Evolutionary conservation across 2,888 invertebrate species (phyloP), one percentile per base, ranked within the genome.

Genomic region (Notodonta ziczac): DNA sequence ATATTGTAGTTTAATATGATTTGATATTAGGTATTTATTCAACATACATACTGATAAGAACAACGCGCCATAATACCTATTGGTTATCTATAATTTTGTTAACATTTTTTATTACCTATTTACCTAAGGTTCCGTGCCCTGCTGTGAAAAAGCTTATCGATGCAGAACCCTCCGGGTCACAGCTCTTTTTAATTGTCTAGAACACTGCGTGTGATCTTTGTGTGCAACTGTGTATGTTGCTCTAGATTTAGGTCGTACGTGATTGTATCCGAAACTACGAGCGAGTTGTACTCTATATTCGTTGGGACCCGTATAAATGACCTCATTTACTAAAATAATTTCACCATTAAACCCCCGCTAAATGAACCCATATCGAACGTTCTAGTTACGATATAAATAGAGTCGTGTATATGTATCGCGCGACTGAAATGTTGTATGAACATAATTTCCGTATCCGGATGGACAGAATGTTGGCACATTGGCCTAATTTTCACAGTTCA

Each of bases 231-330:
- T 78, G 83, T 83, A 54, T 78, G 83, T 83, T 69, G 57, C 58
- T 54, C 71, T 70, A 75, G 62, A 88, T 88, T 86, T 82, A 69
- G 88, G 88, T 86, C 87, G 83, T 78, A 87, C 88, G 88, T 89
- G 88, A 85, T 86, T 76, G 66, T 73, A 77, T 78, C 80, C 78
- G 75, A 83, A 82, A 77, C 70, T 74, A 70, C 66, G 65, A 75
- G 76, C 78, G 71, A 76, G 78, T 73, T 78, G 69, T 72, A 70
- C 67, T 76, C 80, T 83, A 83, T 84, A 84, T 81, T 78, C 63
- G 76, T 61, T 70, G 69, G 80, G 73, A 73, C 77, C 77, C 77
- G 76, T 80, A 72, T 71, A 79, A 78, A 78, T 74, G 78, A 74
- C 83, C 84, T 69, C 74, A 73, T 82, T 84, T 74, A 77, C 67